Evolutionary conservation across 2,888 invertebrate species (phyloP), one percentile per base, ranked within the genome.

Genomic region (Ectobius pallidus): DNA sequence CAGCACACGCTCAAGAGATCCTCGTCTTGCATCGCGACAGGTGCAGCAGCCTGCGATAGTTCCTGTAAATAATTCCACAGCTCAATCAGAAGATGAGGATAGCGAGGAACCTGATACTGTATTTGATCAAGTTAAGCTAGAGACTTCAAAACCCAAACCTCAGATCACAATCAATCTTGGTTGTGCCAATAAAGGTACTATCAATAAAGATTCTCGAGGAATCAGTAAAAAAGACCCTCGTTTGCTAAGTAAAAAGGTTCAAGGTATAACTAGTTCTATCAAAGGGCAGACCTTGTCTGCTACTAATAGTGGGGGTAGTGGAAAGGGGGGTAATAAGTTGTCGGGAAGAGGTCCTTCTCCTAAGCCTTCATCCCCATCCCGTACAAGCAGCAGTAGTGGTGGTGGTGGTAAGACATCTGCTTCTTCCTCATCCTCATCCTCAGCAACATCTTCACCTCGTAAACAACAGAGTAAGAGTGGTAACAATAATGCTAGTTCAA

Each of bases 151-250:
- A 74, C 73, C 75, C 70, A 77, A 76, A 72, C 74, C 75, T 72
- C 74, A 71, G 69, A 76, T 72, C 74, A 75, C 76, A 71, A 74
- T 74, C 71, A 76, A 74, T 70, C 65, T 80, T 77, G 65, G 65
- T 65, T 65, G 65, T 65, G 78, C 78, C 79, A 83, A 82, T 83
- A 83, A 83, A 82, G 79, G 80, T 81, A 80, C 81, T 81, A 79
- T 79, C 77, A 83, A 80, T 83, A 83, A 83, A 82, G 78, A 74
- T 73, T 72, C 65, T 52, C 75, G 73, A 73, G 75, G 74, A 71
- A 80, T 81, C 77, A 79, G 78, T 80, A 81, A 81, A 78, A 80
- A 80, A 79, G 83, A 84, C 78, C 81, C 83, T 79, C 83, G 83
- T 79, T 81, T 82, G 79, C 77, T 81, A 78, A 80, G 79, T 79